These are phyloP conservation scores for Neocrepidodera transversa DNA, from an alignment of 2,888 invertebrate genomes.

Conservation along the genomic window DNA sequence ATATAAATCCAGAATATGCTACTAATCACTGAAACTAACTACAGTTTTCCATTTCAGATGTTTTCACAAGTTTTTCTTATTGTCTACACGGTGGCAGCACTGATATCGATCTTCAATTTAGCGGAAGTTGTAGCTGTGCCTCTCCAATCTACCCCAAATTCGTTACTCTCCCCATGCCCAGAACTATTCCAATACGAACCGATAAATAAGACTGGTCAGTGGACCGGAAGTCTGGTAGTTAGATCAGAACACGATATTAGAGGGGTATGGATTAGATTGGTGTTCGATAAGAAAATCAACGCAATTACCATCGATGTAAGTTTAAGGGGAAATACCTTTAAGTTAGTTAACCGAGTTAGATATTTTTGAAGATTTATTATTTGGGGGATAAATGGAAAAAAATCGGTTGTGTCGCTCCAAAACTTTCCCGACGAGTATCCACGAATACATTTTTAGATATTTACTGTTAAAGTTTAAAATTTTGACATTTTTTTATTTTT, in stretches of 20 bases:
- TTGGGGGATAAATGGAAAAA: too few relatives aligned
- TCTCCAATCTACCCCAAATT: background rate
- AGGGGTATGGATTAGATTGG: slow-evolving; percentile 50
- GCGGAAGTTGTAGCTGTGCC: too few relatives aligned
- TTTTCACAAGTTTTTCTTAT: background rate
- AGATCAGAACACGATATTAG: slow-evolving; percentile 45
- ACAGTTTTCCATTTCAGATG: slow-evolving; percentile 30
- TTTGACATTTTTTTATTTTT: too few relatives aligned
- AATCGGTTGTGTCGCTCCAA: too few relatives aligned
- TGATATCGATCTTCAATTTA: slow-evolving; percentile 12
- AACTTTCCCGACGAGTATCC: too few relatives aligned
- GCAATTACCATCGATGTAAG: slow-evolving; percentile 44
- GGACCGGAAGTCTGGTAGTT: slow-evolving; percentile 45
- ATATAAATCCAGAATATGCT: too few relatives aligned
- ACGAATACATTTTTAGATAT: too few relatives aligned
- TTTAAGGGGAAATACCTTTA: slow-evolving; percentile 2
- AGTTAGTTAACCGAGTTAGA: background rate
- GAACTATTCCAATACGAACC: slow-evolving; percentile 48
- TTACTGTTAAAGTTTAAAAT: too few relatives aligned
- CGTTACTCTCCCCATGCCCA: slow-evolving; percentile 47
- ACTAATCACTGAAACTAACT: too few relatives aligned
- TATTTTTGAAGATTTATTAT: too few relatives aligned
- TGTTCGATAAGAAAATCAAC: slow-evolving; percentile 44
- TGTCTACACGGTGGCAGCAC: slow-evolving; percentile 33
- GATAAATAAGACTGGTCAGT: slow-evolving; percentile 39